Base-by-base conservation (phyloP, 2,113 vertebrate genomes). In the Butorides virescens region DNA sequence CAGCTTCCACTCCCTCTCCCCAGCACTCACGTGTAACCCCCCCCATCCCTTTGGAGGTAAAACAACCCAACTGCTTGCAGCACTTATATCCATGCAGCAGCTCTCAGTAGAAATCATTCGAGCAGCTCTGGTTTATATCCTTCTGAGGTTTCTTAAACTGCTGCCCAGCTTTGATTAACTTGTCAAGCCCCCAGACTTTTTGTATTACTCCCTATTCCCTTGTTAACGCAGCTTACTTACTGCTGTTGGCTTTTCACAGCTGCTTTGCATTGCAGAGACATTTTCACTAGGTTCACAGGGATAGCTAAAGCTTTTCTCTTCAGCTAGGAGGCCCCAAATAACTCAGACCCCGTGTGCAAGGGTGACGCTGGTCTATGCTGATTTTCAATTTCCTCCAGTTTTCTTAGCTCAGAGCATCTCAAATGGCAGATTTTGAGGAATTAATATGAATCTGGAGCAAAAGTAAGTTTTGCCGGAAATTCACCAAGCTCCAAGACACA, bases 41-140 rank as follows among this genome's bases (percentile, higher is more conserved):
- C 53, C 34, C 39, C 36, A 68, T 27, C 8, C 52, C 50, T 53
- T 66, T 58, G 46, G 11, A 59, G 58, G 12, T 32, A 42, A 93
- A 91, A 79, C 1, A 0, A 70, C 82, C 67, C 58, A 74, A 9
- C 14, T 29, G 26, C 61, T 44, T 34, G 20, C 18, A 86, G 26
- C 22, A 30, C 47, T 88, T 55, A 9, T 25, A 46, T 58, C 66
- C 26, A 15, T 27, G 47, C 63, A 91, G 63, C 79, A 86, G 46
- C 32, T 77, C 34, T 29, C 70, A 15, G 32, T 71, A 92, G 72
- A 84, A 80, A 78, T 34, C 47, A 52, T n/a, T 59, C 52, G 55
- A 91, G 68, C 47, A 81, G 66, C 61, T 78, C 84, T 97, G 80
- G 77, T 85, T 91, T 91, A 68, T 85, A 46, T 79, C 66, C 53